phyloP scores from a whole-genome alignment of 2,888 invertebrate genomes.

The Scrobipalpa atriplicella region DNA sequence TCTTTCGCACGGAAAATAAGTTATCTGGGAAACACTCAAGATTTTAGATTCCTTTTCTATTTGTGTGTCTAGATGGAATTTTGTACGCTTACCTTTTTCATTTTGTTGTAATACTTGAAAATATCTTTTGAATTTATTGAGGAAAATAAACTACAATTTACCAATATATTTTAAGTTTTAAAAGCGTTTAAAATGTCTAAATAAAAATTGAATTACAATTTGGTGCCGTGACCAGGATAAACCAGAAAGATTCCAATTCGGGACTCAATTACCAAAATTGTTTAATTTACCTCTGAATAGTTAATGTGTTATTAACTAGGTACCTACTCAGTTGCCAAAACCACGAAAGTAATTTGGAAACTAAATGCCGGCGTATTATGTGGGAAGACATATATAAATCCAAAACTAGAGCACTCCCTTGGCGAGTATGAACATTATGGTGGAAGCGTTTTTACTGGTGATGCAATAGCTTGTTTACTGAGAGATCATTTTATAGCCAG shows the following conservation, averaged over 20 bases:
- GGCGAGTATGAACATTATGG: background rate
- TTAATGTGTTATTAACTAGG: too few species aligned
- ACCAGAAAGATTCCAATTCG: background rate
- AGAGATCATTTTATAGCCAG: background rate
- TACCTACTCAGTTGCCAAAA: too few species aligned
- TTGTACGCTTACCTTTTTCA: background rate
- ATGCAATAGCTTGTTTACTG: background rate
- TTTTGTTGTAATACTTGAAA: background rate
- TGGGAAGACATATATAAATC: background rate
- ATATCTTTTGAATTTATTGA: background rate
- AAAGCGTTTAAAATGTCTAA: too few species aligned
- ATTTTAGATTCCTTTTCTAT: slow-evolving; percentile 4
- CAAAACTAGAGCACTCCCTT: background rate
- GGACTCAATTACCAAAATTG: background rate
- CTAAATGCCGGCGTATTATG: background rate
- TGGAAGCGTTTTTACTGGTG: background rate
- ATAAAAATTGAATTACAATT: background rate
- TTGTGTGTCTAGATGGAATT: background rate
- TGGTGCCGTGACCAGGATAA: background rate
- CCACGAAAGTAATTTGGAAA: background rate
- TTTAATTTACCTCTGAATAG: background rate
- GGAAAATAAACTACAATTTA: too few species aligned
- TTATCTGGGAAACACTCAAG: slow-evolving; percentile 1
- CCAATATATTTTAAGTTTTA: too few species aligned
- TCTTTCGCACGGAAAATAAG: slow-evolving; percentile 3